Conservation (phyloP, 2,888 invertebrate genomes). For the Yponomeuta plumbellus region DNA sequence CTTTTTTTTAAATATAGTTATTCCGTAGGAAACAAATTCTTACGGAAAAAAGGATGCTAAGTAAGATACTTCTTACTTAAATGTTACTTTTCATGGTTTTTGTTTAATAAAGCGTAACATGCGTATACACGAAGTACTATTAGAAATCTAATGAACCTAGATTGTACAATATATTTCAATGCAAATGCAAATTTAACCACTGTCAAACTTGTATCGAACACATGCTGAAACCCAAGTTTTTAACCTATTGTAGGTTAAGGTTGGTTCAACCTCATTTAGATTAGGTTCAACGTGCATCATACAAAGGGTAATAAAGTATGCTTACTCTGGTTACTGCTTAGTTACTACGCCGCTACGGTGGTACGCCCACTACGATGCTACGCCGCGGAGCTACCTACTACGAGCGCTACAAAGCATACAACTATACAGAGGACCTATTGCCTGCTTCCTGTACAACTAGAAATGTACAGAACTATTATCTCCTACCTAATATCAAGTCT, state of each 20-base stretch:
- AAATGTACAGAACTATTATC: no score
- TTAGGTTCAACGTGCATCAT: conserved; percentile 23
- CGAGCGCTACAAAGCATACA: background rate
- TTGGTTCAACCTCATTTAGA: conserved; percentile 6
- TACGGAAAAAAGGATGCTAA: no score
- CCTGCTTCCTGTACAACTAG: background rate
- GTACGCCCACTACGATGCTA: conserved; percentile 18
- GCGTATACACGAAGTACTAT: no score
- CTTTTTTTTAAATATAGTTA: no score
- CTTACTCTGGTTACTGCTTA: conserved; percentile 23
- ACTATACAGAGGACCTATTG: background rate
- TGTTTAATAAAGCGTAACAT: no score
- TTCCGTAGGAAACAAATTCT: no score
- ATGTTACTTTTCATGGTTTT: no score
- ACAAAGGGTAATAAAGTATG: conserved; percentile 30
- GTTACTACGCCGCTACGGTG: conserved; percentile 24
- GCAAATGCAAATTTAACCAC: no score
- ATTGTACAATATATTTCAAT: no score
- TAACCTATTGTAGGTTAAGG: background rate
- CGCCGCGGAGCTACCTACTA: conserved; percentile 23
- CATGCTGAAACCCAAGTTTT: background rate
- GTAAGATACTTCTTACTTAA: no score
- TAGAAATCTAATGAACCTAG: no score
- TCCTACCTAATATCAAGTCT: background rate
- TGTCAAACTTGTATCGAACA: background rate